Conservation (phyloP, 2,888 invertebrate species). For the Hylaea fasciaria region DNA sequence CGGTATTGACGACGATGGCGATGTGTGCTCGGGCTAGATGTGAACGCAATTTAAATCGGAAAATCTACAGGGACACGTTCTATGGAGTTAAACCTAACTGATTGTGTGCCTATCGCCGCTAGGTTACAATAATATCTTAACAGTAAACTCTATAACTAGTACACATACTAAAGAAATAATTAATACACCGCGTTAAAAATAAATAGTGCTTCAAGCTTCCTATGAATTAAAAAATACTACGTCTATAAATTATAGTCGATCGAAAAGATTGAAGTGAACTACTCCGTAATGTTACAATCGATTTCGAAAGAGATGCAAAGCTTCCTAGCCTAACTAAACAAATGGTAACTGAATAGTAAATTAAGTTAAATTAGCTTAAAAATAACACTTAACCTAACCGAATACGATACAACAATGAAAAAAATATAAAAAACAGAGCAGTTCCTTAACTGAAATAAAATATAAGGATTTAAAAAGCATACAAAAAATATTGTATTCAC, state of each 20-base stretch:
- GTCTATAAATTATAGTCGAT: constrained; percentile 46
- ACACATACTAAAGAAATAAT: constrained; percentile 60
- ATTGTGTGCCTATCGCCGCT: constrained; percentile 62
- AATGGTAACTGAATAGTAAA: constrained; percentile 19
- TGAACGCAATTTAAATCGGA: constrained; percentile 36
- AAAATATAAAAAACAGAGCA: not conserved
- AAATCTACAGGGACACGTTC: constrained; percentile 45
- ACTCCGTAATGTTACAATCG: constrained; percentile 42
- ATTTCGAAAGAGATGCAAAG: constrained; percentile 4
- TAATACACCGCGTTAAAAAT: constrained; percentile 55
- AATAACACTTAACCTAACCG: constrained; percentile 11
- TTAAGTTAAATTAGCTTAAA: constrained; percentile 14
- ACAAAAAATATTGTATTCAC: not conserved
- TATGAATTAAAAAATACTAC: constrained; percentile 46
- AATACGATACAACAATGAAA: not conserved
- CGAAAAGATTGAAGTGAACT: constrained; percentile 48
- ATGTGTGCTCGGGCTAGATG: constrained; percentile 38
- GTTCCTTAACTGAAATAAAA: constrained; percentile 6
- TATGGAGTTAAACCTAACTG: constrained; percentile 46
- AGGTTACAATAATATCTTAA: constrained; percentile 63
- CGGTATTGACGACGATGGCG: constrained; percentile 18
- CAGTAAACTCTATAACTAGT: constrained; percentile 59
- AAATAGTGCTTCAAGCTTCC: constrained; percentile 62
- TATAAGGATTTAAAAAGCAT: not conserved
- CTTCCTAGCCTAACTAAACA: constrained; percentile 22